phyloP scores from a whole-genome alignment of 2,113 vertebrate genomes.

The Pelecanus crispus region DNA sequence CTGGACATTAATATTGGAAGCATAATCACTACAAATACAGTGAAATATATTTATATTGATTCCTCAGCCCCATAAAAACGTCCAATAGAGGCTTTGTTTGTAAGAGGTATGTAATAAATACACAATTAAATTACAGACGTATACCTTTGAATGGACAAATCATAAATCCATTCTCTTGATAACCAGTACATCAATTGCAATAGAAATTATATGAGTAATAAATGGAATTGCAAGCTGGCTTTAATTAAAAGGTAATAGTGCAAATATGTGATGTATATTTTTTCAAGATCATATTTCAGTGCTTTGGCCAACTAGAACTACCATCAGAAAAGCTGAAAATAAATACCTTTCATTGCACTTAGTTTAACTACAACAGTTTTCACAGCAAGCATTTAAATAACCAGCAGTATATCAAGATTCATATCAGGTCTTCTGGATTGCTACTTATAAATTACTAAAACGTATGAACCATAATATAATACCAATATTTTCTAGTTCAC shows the following conservation, averaged over 20 bases:
- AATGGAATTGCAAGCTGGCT: background rate
- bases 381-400: background rate
- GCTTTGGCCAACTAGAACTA: background rate
- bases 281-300: background rate
- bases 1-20: background rate
- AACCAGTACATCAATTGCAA: background rate
- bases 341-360: background rate
- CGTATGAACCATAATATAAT: background rate
- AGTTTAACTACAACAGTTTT: background rate
- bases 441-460: background rate
- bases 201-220: background rate
- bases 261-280: background rate
- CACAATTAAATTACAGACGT: background rate
- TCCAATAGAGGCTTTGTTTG: background rate
- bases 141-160: background rate
- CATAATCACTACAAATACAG: background rate
- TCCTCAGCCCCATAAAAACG: background rate
- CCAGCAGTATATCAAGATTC: background rate
- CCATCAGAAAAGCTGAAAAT: background rate
- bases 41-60: background rate
- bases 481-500: background rate
- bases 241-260: slow-evolving; percentile 14
- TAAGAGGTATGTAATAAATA: background rate
- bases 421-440: background rate
- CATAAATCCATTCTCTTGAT: background rate